These are phyloP conservation scores for Argyrosomus regius DNA, from an alignment of 2,797 vertebrate genomes.

Conservation along the genomic window DNA sequence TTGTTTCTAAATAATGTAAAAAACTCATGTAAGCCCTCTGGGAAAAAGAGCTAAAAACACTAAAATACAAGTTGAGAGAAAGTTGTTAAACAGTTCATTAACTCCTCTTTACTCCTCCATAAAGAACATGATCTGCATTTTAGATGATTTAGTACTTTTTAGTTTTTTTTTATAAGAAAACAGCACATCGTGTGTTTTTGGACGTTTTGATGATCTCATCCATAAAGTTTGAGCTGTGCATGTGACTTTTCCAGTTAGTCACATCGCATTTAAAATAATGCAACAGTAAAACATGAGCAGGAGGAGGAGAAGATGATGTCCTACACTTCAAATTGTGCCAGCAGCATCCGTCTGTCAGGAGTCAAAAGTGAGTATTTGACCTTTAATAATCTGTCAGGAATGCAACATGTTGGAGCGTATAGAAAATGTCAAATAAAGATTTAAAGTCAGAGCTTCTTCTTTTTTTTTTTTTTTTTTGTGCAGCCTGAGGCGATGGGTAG, in stretches of 20 bases:
- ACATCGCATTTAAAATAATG: background rate
- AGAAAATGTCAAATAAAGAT: conserved; percentile 68
- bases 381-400: conserved; percentile 71
- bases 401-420: conserved; percentile 69
- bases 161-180: background rate
- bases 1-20: background rate
- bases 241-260: background rate
- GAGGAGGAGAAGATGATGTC: background rate
- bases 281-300: background rate
- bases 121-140: background rate
- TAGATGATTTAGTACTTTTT: background rate
- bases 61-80: background rate
- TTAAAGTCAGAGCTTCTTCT: conserved; percentile 60
- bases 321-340: conserved; percentile 7
- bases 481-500: conserved; percentile 56
- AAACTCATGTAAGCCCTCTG: no score
- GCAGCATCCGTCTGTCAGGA: conserved; percentile 50
- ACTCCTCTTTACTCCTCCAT: background rate
- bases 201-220: background rate
- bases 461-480: conserved; percentile 35
- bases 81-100: background rate
- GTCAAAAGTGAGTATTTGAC: conserved; percentile 57
- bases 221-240: background rate
- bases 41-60: background rate
- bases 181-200: background rate